These are phyloP conservation scores for Vidua macroura DNA, from an alignment of 2,113 vertebrate genomes.

Conservation along the genomic window DNA sequence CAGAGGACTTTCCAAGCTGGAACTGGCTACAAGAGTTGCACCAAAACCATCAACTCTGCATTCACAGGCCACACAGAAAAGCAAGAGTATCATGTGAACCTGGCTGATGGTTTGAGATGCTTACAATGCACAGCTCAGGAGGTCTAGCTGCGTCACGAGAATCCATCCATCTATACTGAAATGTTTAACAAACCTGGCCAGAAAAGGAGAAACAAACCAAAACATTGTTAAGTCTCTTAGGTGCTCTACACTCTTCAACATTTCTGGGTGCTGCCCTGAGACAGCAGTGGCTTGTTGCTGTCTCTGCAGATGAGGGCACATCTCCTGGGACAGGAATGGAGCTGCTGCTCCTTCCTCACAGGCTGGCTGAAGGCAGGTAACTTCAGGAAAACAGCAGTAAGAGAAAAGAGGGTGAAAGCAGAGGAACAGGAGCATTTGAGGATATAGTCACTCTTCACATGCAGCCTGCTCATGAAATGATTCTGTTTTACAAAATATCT, in stretches of 20 bases:
- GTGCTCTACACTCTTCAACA: not conserved
- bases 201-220: not conserved
- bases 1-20: not conserved
- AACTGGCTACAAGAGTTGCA: not conserved
- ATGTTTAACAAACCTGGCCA: not conserved
- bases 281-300: not conserved
- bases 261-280: accelerated
- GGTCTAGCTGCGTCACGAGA: not conserved
- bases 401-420: not conserved
- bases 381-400: not conserved
- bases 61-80: not conserved
- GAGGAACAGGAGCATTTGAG: not conserved
- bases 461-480: not conserved
- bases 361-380: not conserved
- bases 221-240: not conserved
- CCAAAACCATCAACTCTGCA: accelerated
- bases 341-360: not conserved
- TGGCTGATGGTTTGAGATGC: not conserved
- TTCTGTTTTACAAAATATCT: not conserved
- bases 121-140: not conserved
- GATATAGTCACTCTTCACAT: not conserved
- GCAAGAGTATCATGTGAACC: not conserved
- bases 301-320: not conserved
- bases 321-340: accelerated
- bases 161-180: not conserved